Conservation (phyloP, 2,113 vertebrate genomes). For the Taurulus bubalis region DNA sequence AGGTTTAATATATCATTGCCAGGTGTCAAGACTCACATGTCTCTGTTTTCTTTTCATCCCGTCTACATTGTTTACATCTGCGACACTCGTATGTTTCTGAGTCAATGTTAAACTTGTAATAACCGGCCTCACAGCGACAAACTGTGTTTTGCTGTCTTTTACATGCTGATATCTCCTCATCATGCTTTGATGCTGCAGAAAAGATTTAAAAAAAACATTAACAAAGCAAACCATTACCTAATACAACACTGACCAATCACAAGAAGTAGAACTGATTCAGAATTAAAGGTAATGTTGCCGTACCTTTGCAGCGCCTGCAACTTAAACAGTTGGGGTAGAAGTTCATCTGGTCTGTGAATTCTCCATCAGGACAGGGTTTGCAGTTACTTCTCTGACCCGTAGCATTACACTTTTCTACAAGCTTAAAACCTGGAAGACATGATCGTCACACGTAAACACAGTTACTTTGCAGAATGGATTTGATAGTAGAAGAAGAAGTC, state of each 20-base stretch:
- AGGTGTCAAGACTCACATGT: conserved; percentile 66
- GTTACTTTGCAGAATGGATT: background rate
- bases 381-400: conserved; percentile 38
- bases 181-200: background rate
- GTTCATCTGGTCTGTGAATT: conserved; percentile 64
- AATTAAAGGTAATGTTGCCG: background rate
- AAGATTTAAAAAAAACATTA: background rate
- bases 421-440: conserved; percentile 71
- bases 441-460: background rate
- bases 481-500: background rate
- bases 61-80: conserved; percentile 46
- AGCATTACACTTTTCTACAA: conserved; percentile 45
- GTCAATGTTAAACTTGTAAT: conserved; percentile 33
- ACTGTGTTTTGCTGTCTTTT: accelerated
- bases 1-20: background rate
- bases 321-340: background rate
- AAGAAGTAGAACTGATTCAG: background rate
- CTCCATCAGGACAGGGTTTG: background rate
- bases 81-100: conserved; percentile 17
- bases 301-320: conserved; percentile 62
- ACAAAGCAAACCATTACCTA: background rate
- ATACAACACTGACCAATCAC: background rate
- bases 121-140: conserved; percentile 68
- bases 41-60: background rate
- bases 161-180: conserved; percentile 8